Evolutionary conservation across 1,140 invertebrate genomes (phyloP).

Genomic region (Apis cerana): DNA sequence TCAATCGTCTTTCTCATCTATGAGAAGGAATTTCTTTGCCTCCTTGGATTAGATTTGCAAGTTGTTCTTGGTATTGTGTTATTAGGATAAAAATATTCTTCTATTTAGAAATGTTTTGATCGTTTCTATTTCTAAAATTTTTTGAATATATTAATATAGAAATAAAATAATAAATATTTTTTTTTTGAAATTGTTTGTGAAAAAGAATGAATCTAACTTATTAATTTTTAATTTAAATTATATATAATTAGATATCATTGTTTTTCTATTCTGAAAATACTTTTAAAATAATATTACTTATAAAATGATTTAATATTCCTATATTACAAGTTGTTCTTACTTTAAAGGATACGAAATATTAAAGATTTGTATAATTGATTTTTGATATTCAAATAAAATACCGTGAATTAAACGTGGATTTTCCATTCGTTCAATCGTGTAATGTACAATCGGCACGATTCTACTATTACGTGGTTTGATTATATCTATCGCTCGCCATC

Average conservation of each 20-base stretch:
- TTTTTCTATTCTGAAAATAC: too few relatives aligned
- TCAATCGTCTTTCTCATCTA: not conserved
- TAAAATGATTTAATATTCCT: too few relatives aligned
- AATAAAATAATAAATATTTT: too few relatives aligned
- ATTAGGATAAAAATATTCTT: too few relatives aligned
- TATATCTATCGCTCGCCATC: constrained; percentile 13
- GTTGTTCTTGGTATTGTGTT: not conserved
- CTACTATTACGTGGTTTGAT: constrained; percentile 31
- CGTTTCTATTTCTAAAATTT: too few relatives aligned
- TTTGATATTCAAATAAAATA: constrained; percentile 13
- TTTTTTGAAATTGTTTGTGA: too few relatives aligned
- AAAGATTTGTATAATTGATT: not conserved
- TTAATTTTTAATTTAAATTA: too few relatives aligned
- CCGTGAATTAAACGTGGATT: not conserved
- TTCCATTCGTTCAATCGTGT: constrained; percentile 8
- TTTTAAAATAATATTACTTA: too few relatives aligned
- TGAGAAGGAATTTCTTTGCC: not conserved
- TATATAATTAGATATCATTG: too few relatives aligned
- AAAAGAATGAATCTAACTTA: too few relatives aligned
- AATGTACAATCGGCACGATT: constrained; percentile 14
- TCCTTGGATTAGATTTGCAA: not conserved
- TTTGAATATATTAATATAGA: too few relatives aligned
- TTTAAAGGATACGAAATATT: not conserved
- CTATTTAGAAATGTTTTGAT: too few relatives aligned
- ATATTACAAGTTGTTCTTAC: not conserved